These are phyloP conservation scores for Xenus cinereus DNA, from an alignment of 2,113 vertebrate genomes.

Conservation along the genomic window DNA sequence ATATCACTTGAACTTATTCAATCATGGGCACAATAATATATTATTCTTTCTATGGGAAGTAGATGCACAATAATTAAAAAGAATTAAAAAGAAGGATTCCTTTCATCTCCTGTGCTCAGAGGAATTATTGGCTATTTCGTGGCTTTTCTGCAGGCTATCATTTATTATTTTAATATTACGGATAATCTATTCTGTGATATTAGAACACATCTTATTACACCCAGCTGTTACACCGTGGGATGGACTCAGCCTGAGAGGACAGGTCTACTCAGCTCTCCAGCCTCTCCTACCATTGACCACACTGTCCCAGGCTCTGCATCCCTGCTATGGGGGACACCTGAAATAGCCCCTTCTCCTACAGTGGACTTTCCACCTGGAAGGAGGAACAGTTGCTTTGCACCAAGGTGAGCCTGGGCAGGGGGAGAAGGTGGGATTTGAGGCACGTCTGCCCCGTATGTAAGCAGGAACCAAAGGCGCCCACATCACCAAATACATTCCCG, in stretches of 20 bases:
- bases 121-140: not conserved
- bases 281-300: not conserved
- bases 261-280: not conserved
- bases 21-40: not conserved
- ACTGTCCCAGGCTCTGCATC: not conserved
- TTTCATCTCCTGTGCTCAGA: not conserved
- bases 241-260: not conserved
- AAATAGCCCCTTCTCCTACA: not conserved
- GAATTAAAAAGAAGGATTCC: not conserved
- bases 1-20: not conserved
- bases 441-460: not conserved
- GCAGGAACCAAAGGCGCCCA: fast-evolving
- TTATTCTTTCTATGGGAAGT: not conserved
- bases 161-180: not conserved
- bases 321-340: not conserved
- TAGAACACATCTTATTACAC: not conserved
- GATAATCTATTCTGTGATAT: not conserved
- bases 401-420: not conserved
- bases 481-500: fast-evolving
- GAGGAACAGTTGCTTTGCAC: not conserved
- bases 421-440: not conserved
- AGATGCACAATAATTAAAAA: not conserved
- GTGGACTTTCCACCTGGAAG: not conserved
- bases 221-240: not conserved
- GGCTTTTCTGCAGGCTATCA: not conserved